These are phyloP conservation scores for Andrena haemorrhoa DNA, from an alignment of 2,888 invertebrate species.

Conservation along the genomic window DNA sequence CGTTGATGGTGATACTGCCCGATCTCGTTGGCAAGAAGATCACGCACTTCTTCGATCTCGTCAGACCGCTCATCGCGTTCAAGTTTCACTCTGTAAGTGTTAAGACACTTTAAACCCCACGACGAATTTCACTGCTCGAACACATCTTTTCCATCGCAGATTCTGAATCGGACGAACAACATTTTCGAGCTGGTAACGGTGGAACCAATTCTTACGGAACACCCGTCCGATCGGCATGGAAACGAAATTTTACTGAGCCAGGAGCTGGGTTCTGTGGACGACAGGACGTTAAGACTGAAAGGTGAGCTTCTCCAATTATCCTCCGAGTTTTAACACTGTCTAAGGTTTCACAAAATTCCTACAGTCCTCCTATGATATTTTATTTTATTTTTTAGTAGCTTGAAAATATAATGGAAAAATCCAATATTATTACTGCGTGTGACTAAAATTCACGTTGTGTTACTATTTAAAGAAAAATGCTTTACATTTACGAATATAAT, in stretches of 20 bases:
- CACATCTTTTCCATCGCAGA: constrained; percentile 86
- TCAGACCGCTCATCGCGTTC: constrained; percentile 96
- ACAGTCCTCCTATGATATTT: no score
- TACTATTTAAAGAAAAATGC: no score
- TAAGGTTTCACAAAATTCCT: not conserved
- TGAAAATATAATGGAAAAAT: no score
- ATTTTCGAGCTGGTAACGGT: constrained; percentile 97
- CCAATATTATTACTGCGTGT: no score
- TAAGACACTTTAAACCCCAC: not conserved
- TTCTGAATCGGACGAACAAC: constrained; percentile 97
- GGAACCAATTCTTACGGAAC: constrained; percentile 91
- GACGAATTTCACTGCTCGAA: not conserved
- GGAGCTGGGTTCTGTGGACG: constrained; percentile 89
- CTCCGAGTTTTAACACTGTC: not conserved
- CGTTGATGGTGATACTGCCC: constrained; percentile 94
- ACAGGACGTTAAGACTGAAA: constrained; percentile 85
- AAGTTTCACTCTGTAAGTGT: constrained; percentile 96
- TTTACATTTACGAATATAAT: no score
- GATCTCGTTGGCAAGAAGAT: constrained; percentile 95
- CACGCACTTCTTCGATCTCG: constrained; percentile 96
- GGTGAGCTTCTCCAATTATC: constrained; percentile 63
- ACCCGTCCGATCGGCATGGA: constrained; percentile 87
- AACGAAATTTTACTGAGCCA: constrained; percentile 87
- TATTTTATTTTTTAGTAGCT: no score
- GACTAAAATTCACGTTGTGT: no score